Percentiles rank a stretch among this genome's conserved stretches.
Conservation (phyloP, 2,113 vertebrate genomes). For the Aepyceros melampus region DNA sequence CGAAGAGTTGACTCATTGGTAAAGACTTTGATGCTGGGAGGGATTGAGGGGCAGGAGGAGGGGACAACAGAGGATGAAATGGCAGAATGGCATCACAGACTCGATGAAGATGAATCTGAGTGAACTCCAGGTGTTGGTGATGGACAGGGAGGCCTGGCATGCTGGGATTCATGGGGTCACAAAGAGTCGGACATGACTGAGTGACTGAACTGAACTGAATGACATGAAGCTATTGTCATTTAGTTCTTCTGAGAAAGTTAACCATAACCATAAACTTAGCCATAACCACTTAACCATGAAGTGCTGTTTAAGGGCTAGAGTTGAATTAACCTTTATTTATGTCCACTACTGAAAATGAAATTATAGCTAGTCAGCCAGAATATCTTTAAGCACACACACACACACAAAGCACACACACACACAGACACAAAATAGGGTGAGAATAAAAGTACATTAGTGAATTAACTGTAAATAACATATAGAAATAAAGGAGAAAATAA, state of each 20-base stretch:
- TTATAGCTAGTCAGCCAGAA: background rate
- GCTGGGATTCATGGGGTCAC: too few species aligned
- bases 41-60: too few species aligned
- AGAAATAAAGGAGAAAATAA: background rate
- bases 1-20: too few species aligned
- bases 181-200: too few species aligned
- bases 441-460: background rate
- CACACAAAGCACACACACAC: background rate
- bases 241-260: conserved; percentile 6
- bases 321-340: conserved; percentile 16
- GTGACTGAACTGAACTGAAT: too few species aligned
- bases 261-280: background rate
- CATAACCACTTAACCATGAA: background rate
- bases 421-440: background rate
- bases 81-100: too few species aligned
- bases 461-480: background rate
- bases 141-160: too few species aligned
- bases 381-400: background rate
- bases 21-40: too few species aligned
- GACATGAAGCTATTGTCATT: background rate
- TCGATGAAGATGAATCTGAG: too few species aligned
- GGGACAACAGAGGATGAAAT: too few species aligned
- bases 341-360: background rate
- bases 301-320: background rate
- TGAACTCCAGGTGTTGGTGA: too few species aligned